Base-by-base conservation (phyloP, 1,140 invertebrate species). In the Glossosoma conforme region DNA sequence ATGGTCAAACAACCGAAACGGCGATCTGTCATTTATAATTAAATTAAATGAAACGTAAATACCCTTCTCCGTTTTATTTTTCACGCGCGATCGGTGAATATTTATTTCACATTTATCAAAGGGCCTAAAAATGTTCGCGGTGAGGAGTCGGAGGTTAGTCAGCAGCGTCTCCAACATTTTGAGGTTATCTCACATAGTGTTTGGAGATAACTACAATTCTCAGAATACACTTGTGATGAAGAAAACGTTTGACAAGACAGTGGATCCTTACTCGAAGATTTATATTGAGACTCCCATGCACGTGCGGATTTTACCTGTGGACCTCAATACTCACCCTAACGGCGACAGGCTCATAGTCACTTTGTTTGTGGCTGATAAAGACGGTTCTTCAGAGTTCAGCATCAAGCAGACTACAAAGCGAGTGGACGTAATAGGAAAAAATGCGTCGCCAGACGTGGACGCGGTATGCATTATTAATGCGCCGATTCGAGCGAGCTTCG, bases 271-370 rank as follows among this genome's bases (percentile, higher is more conserved):
- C 44, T 69, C 72, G 5, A 70, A 65, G 41, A 72, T 75, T 45
- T 72, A 72, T 43, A 66, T 75, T 15, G 71, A 75, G 43, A 74
- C 71, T 40, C 72, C 72, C 20, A 75, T 75, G 60, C 70, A 73
- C 60, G 70, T 75, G 11, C 71, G 69, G 43, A 64, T 75, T 14
- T 62, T 63, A 33, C 71, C 72, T 0, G 68, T 74, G 22, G 69
- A 74, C 52, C 66, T 70, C 0, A 66, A 69, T 63, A 70, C 53
- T 35, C 70, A 38, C 37, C 67, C 70, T 20, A 69, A 74, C 22
- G 53, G 57, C 19, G 66, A 74, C 51, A 70, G 67, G 47, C 47
- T 75, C 19, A 70, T 66, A 45, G 70, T 75, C 64, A 68, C 65
- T 42, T 45, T 75, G 18, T 73, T 71, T 41, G 70, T 69, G 59